Base-by-base conservation (phyloP, 2,797 vertebrate species). In the Cynodonichthys magdalenae region DNA sequence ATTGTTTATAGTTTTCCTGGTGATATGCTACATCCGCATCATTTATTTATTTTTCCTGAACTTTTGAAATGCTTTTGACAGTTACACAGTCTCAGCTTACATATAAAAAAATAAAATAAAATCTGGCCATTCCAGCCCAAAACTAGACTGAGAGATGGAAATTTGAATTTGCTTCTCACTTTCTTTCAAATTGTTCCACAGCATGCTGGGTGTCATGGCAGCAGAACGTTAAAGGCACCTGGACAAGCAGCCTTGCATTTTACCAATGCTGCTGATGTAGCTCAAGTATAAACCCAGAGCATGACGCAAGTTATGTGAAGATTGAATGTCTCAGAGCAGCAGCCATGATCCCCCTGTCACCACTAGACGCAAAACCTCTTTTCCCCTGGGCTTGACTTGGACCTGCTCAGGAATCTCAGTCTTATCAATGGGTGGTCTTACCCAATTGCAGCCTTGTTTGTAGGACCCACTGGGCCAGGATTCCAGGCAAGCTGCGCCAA, bases 201-300 rank as follows among this genome's bases (percentile, higher is more conserved):
- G 11, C 46, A 31, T 56, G 45, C 14, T 61, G 20, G 42, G 31
- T 8, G 4, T 42, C 41, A 7, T 39, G 3, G 36, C 36, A 39
- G 36, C 2, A 39, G 36, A 39, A 17, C 17, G 5, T 44, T 3
- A 44, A 44, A 39, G 12, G 36, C 36, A 39, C 36, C 36, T 39
- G 12, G 36, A 4, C 11, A 39, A 39, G 36, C 11, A 39, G 36
- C 36, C 36, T 11, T 39, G 12, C 10, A 12, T 39, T 39, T 39
- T 6, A 49, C 18, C 29, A 39, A 27, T 55, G 24, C 12, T 47
- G 0, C 41, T 29, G 14, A 20, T 28, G 44, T 41, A 61, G 29
- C 61, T 60, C 39, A 18, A 12, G n/a, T 28, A 27, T 19, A 29
- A 20, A 48, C 54, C 20, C 24, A 14, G 18, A 70, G 18, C 42